Evolutionary conservation across 1,140 invertebrate genomes (phyloP).

Genomic region (Microvelia longipes): DNA sequence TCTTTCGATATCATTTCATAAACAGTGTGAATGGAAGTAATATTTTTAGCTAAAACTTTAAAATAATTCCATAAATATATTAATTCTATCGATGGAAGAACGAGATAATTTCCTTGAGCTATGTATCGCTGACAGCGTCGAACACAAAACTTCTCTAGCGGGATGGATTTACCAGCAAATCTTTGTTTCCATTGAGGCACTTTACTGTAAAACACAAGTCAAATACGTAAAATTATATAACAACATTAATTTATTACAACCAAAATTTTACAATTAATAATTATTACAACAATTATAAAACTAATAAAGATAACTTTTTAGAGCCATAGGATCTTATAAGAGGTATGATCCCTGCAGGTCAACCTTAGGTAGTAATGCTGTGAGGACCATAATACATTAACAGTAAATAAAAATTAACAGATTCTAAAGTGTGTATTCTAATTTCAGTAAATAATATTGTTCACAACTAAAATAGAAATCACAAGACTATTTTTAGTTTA

Average conservation of each 20-base stretch:
- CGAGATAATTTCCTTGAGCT: constrained; percentile 51
- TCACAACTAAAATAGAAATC: no score
- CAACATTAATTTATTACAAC: neutral
- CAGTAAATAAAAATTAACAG: no score
- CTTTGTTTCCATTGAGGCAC: constrained; percentile 69
- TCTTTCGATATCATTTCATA: constrained; percentile 53
- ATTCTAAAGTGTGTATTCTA: no score
- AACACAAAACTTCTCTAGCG: constrained; percentile 89
- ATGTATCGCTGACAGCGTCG: constrained; percentile 66
- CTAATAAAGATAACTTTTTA: neutral
- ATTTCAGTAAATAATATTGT: no score
- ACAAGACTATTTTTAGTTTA: no score
- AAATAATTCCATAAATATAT: constrained; percentile 92
- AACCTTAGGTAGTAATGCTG: neutral
- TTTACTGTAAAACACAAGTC: constrained; percentile 43
- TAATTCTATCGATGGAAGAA: constrained; percentile 72
- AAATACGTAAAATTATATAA: no score
- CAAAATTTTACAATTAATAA: neutral
- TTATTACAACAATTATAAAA: neutral
- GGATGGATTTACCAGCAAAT: constrained; percentile 89
- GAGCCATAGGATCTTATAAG: neutral
- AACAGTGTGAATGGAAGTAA: constrained; percentile 48
- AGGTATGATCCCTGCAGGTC: neutral
- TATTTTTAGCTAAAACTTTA: constrained; percentile 59
- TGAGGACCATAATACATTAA: no score